Evolutionary conservation across 2,888 invertebrate species (phyloP), one percentile per base, ranked within the genome.

Genomic region (Fabriciana adippe): DNA sequence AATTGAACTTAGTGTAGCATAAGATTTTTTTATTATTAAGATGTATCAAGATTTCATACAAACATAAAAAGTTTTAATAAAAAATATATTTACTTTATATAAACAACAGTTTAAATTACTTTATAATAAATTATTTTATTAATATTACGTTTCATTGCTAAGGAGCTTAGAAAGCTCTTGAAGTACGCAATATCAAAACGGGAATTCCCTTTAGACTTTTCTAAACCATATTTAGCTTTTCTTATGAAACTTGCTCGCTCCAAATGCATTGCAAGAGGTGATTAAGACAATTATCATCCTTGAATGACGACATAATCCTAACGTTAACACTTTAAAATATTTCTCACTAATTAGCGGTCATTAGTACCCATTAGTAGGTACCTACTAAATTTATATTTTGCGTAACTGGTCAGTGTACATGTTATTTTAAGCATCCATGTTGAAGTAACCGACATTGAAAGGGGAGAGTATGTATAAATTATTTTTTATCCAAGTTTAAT

Each of bases 321-420:
- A 21, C 60, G 67, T 67, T 68, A 72, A 68, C 64, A 65, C 64
- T 68, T 70, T 67, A 56, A 64, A 68, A 70, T 73, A 73, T 68
- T 73, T 70, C 68, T 67, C 2, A 61, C 65, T 63, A 56, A 73
- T 73, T 73, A 73, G 60, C 65, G 65, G 51, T 68, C 55, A 62
- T 73, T 72, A 72, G 69, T 55, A 51, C 54, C n/a, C 54, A 69
- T 71, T 71, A 69, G 68, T 51, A 51, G 35, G 51, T 16, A 21
- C n/a, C n/a, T 51, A 55, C 57, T 55, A 55, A 35, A 62, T 60
- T 64, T 48, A 68, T 41, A 59, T 54, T 66, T 73, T 72, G 50
- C 73, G 69, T 64, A 69, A 73, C 50, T 35, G 8, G 8, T 60
- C 51, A 16, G 11, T 31, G 11, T 11, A 41, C 35, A 8, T 41